Percentiles rank a stretch among this genome's conserved stretches.
Evolutionary conservation across 2,113 vertebrate species (phyloP).

Genomic region (Zapornia atra): DNA sequence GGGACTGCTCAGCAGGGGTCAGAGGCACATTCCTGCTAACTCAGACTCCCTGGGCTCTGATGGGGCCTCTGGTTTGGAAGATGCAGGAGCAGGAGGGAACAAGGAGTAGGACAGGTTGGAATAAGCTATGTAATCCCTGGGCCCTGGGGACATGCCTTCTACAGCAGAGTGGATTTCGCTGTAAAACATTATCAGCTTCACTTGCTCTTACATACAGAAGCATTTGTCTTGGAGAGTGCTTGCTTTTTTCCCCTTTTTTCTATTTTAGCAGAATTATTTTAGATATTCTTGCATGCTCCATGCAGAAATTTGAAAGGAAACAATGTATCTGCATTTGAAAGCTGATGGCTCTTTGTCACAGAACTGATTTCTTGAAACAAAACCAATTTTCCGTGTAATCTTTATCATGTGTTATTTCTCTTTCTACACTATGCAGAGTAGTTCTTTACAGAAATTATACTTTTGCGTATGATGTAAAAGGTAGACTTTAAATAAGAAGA

Average conservation of each 20-base stretch:
- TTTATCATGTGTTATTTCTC: neutral
- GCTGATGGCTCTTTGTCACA: neutral
- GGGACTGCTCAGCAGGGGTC: neutral
- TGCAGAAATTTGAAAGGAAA: neutral
- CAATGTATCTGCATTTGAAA: neutral
- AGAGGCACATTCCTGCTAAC: neutral
- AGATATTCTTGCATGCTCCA: neutral
- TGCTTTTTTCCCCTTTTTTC: neutral
- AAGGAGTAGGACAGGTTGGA: neutral
- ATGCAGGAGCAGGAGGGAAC: neutral
- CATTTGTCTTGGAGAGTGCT: neutral
- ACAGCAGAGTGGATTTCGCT: neutral
- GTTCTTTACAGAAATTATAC: neutral
- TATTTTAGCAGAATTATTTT: neutral
- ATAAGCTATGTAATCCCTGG: neutral
- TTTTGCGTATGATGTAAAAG: neutral
- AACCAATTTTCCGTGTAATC: neutral
- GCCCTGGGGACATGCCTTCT: neutral
- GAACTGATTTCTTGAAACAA: neutral
- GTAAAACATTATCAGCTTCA: neutral
- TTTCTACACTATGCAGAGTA: neutral
- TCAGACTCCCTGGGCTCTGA: fast-evolving
- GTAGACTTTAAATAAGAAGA: neutral
- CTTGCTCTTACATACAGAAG: neutral
- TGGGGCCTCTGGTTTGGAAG: neutral